Evolutionary conservation across 2,888 invertebrate species (phyloP), one percentile per base, ranked within the genome.

Genomic region (Parascotia fuliginaria): DNA sequence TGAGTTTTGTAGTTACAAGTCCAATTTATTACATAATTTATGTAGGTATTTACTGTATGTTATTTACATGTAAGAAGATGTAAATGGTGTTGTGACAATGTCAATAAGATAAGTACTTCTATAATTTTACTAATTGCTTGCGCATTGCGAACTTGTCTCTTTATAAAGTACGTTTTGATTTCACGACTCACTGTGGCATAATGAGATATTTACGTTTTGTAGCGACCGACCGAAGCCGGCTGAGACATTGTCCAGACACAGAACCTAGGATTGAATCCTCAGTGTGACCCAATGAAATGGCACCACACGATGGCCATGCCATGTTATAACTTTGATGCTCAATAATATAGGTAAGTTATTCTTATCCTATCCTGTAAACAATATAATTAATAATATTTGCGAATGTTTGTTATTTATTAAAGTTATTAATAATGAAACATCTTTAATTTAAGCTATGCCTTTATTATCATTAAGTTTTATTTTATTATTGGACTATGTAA

Each of bases 201-300:
- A 88, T 82, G 67, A 81, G 73, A 69, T 83, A 75, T 88, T 87
- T 87, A 82, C 81, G 75, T 89, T 88, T 89, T 89, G 84, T 89
- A 89, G 89, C 87, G 62, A 70, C 70, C 84, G 65, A 76, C 87
- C 72, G 89, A 87, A 66, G 88, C 87, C 72, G 89, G 87, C 68
- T 89, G 87, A 89, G 68, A 69, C 70, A 62, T 72, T 54, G 47
- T 69, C 73, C 67, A 65, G 59, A 60, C 58, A 56, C 52, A 50
- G 60, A 54, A 60, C 67, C 66, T 70, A 70, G 70, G 73, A 63
- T 71, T 65, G 68, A 59, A 61, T 72, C 57, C 69, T 62, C 65
- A 66, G 57, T 77, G 67, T 71, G 67, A 68, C 62, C 65, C 64
- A 66, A 67, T 70, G 67, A 70, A 73, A 75, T 73, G 65, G 66